These are phyloP conservation scores for Amphipoea lucens DNA, from an alignment of 2,888 invertebrate species.

Conservation along the genomic window DNA sequence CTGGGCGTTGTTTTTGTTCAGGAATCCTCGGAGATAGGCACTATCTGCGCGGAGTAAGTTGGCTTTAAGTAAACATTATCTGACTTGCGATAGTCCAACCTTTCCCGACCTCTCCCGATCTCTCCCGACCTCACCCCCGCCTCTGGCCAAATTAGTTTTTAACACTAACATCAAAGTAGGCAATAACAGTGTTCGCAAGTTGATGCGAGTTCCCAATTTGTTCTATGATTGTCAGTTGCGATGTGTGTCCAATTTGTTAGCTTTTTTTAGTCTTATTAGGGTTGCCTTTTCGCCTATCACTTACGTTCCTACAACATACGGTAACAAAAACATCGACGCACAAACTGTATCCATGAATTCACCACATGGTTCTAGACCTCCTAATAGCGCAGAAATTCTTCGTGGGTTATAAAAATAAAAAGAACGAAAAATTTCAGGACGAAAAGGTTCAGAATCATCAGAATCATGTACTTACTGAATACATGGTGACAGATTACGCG, in stretches of 20 bases:
- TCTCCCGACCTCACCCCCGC: slow-evolving; percentile 68
- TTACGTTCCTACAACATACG: neutral
- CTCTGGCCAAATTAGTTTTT: slow-evolving; percentile 79
- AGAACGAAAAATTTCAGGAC: neutral
- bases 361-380: neutral
- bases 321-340: neutral
- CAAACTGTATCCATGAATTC: neutral
- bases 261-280: slow-evolving; percentile 16
- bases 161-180: slow-evolving; percentile 74
- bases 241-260: slow-evolving; percentile 30
- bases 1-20: slow-evolving; percentile 82
- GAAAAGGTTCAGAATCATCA: no score
- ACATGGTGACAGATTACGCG: no score
- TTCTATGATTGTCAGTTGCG: slow-evolving; percentile 43
- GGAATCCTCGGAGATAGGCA: slow-evolving; percentile 71
- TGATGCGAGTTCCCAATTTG: slow-evolving; percentile 66
- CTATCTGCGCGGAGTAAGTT: slow-evolving; percentile 72
- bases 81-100: slow-evolving; percentile 71
- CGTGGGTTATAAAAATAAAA: neutral
- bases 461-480: no score
- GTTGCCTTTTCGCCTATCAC: neutral
- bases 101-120: slow-evolving; percentile 44
- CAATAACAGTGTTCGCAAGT: slow-evolving; percentile 70
- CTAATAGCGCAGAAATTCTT: neutral
- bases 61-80: slow-evolving; percentile 78